Percentiles rank a stretch among this genome's conserved stretches.
Conservation (phyloP, 2,888 invertebrate genomes). For the Escarpia spicata region DNA sequence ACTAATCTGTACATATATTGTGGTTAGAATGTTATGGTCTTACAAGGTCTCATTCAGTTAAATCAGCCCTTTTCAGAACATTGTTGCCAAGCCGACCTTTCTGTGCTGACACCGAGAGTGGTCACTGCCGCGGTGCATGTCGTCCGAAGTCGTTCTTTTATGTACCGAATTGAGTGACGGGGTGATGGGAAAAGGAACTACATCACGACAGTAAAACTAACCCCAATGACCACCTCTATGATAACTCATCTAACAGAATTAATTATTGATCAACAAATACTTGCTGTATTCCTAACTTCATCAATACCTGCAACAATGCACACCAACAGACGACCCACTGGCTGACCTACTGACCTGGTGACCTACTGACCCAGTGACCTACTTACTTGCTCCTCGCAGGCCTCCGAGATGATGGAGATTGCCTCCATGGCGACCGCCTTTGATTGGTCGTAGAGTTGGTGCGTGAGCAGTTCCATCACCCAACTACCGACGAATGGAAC, state of each 20-base stretch:
- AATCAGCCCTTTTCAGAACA: too few relatives aligned
- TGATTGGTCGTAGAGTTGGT: slow-evolving; percentile 85
- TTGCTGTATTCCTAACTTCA: not conserved
- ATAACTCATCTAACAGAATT: not conserved
- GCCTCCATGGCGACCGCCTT: slow-evolving; percentile 83
- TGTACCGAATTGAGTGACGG: too few relatives aligned
- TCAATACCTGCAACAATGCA: not conserved
- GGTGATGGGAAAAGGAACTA: not conserved
- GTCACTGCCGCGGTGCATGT: too few relatives aligned
- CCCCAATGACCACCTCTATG: too few relatives aligned
- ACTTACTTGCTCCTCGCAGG: slow-evolving; percentile 84
- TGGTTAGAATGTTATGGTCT: too few relatives aligned
- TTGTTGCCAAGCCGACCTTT: too few relatives aligned
- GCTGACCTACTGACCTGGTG: not conserved
- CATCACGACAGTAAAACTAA: too few relatives aligned
- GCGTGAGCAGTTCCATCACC: slow-evolving; percentile 86
- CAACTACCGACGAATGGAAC: slow-evolving; percentile 72
- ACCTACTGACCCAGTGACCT: not conserved
- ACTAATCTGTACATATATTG: too few relatives aligned
- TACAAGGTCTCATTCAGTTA: too few relatives aligned
- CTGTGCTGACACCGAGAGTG: too few relatives aligned
- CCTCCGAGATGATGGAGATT: slow-evolving; percentile 86
- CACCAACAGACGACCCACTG: not conserved
- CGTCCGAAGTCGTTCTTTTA: too few relatives aligned
- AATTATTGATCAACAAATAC: not conserved